These are phyloP conservation scores for Calycopis cecrops DNA, from an alignment of 1,140 invertebrate species.

Conservation along the genomic window DNA sequence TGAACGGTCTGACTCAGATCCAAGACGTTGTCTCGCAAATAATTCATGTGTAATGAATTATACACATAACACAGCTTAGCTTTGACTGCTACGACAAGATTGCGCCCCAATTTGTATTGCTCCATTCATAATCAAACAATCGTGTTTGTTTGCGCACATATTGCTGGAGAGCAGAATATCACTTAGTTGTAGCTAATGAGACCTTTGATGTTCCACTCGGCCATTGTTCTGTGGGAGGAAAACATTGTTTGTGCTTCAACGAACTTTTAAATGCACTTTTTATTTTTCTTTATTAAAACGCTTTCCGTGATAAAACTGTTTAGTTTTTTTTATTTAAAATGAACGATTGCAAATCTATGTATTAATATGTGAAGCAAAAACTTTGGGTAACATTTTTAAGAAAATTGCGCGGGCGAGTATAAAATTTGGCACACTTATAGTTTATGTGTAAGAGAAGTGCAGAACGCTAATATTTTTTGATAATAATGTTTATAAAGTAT, in stretches of 20 bases:
- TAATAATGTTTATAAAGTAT: too few relatives aligned
- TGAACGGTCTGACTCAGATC: too few relatives aligned
- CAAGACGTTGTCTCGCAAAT: not conserved
- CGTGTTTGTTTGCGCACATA: not conserved
- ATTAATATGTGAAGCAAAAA: too few relatives aligned
- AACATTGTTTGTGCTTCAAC: slow-evolving; percentile 2
- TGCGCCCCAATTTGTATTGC: slow-evolving; percentile 3
- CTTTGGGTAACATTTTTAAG: too few relatives aligned
- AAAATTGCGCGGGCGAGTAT: too few relatives aligned
- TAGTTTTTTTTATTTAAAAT: too few relatives aligned
- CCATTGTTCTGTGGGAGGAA: not conserved
- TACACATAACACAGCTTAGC: slow-evolving; percentile 3
- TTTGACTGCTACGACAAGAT: not conserved
- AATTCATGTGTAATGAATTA: slow-evolving; percentile 4
- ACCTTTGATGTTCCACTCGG: not conserved
- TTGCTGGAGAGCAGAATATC: not conserved
- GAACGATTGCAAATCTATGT: too few relatives aligned
- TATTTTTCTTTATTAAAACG: slow-evolving; percentile 1
- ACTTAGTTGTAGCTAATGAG: not conserved
- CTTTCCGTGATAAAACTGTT: not conserved
- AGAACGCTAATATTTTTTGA: too few relatives aligned
- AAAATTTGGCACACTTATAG: too few relatives aligned
- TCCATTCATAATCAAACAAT: slow-evolving; percentile 6
- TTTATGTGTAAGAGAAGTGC: too few relatives aligned
- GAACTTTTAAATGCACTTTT: slow-evolving; percentile 1